Evolutionary conservation across 2,888 invertebrate genomes (phyloP).

Genomic region (Vesta saturnalis): DNA sequence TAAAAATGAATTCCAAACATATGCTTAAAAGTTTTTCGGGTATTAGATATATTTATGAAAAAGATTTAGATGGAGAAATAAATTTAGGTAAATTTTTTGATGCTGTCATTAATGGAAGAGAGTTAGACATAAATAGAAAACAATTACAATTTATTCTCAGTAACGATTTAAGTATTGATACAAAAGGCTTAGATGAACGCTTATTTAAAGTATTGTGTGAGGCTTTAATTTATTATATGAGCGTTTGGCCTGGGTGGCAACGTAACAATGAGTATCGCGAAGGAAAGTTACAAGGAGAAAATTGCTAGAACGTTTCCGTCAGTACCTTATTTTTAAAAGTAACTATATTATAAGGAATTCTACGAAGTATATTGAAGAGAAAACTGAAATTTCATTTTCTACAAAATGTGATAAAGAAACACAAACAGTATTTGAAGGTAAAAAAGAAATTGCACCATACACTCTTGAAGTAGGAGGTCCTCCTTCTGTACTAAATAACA

Average conservation of each 20-base stretch:
- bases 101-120: background rate
- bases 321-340: background rate
- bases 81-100: background rate
- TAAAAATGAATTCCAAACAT: too few relatives aligned
- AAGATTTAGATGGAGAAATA: background rate
- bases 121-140: background rate
- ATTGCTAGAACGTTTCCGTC: background rate
- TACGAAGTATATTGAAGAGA: background rate
- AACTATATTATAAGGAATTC: background rate
- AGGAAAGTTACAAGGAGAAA: too few relatives aligned
- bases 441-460: constrained; percentile 13
- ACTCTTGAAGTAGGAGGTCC: constrained; percentile 37
- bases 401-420: background rate
- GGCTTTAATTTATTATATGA: background rate
- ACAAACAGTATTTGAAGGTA: too few relatives aligned
- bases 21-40: too few relatives aligned
- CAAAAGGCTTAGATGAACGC: background rate
- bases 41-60: background rate
- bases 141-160: background rate
- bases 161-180: background rate
- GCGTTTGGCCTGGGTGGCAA: background rate
- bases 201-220: background rate
- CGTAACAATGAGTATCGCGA: background rate
- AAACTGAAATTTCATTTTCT: too few relatives aligned
- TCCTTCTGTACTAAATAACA: constrained; percentile 38